A percentile compares a stretch with the other conserved stretches of the same genome.
Conservation (phyloP, 2,113 vertebrate genomes). For the Heterotis niloticus region DNA sequence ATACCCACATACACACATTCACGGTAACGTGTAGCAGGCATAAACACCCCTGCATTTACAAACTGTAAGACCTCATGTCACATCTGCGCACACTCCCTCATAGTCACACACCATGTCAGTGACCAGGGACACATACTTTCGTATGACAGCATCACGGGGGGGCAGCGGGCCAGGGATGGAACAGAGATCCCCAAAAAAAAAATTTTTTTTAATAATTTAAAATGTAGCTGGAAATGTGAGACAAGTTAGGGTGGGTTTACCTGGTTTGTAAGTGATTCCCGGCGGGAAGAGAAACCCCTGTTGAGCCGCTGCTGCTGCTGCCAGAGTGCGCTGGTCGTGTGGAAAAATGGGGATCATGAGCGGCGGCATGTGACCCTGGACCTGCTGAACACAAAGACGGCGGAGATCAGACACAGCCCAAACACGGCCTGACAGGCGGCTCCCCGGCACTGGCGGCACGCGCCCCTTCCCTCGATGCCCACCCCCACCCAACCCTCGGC, state of each 20-base stretch:
- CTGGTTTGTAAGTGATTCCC: conserved; percentile 99
- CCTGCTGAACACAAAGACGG: conserved; percentile 88
- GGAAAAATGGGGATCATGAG: conserved; percentile 99
- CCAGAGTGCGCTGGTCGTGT: conserved; percentile 99
- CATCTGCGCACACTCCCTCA: conserved; percentile 46
- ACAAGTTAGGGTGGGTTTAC: conserved; percentile 58
- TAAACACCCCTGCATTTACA: not conserved
- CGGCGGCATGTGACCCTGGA: conserved; percentile 99
- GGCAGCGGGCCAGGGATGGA: not conserved
- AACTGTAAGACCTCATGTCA: conserved; percentile 55
- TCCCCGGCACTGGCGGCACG: conserved; percentile 51
- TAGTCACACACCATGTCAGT: not conserved
- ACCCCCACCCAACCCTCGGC: conserved; percentile 40
- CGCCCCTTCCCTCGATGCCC: conserved; percentile 44
- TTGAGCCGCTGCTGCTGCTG: conserved; percentile 95
- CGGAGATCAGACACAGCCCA: conserved; percentile 72
- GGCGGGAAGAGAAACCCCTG: conserved; percentile 99
- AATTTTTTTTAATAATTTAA: too few relatives aligned
- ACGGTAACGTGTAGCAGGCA: not conserved
- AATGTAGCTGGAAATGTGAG: not conserved
- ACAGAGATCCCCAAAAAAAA: not conserved
- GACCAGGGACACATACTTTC: not conserved
- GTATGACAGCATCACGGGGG: not conserved
- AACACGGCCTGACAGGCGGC: conserved; percentile 59
- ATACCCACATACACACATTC: not conserved